Evolutionary conservation across 2,888 invertebrate genomes (phyloP), one percentile per base, ranked within the genome.

Genomic region (Pristionchus mayeri): DNA sequence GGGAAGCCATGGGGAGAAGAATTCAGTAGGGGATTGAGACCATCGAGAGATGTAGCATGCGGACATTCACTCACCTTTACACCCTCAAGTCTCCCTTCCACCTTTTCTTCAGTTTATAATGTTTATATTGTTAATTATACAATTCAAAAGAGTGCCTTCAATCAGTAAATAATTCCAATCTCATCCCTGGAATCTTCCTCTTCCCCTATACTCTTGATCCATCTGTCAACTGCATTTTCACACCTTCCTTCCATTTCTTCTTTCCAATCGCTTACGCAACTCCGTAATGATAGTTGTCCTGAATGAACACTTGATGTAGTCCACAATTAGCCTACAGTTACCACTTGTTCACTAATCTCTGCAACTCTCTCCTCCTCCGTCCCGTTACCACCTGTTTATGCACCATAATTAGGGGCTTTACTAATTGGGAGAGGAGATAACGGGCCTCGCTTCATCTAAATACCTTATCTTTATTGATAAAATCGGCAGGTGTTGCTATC

Each of bases 371-470:
- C 57, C 24, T 24, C 40, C 21, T 54, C 34, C 48, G 52, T 57
- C 80, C 57, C 37, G 54, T 30, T 57, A n/a, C 76, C 76, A 78
- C 76, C 76, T 78, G 76, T 78, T 78, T 78, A 78, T 27, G 18
- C 3, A n/a, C n/a, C 6, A 13, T 71, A 71, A 71, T 71, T 71
- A 71, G 40, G 71, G 67, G 71, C 37, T 7, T 24, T 0, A 34
- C 71, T 71, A 71, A 71, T 71, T 71, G 40, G 71, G 71, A 71
- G 71, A 18, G n/a, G 40, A 44, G 40, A 71, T 44, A 71, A n/a
- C 18, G 11, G 34, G 6, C 34, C 13, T 18, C 3, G 63, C 63
- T 63, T 63, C 71, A 71, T 40, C 71, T 44, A 40, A 4, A 34
- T 40, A n/a, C 16, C 71, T 71, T 40, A 71, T 71, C 71, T 71